Conservation (phyloP, 2,888 invertebrate species). For the Entomobrya proxima region DNA sequence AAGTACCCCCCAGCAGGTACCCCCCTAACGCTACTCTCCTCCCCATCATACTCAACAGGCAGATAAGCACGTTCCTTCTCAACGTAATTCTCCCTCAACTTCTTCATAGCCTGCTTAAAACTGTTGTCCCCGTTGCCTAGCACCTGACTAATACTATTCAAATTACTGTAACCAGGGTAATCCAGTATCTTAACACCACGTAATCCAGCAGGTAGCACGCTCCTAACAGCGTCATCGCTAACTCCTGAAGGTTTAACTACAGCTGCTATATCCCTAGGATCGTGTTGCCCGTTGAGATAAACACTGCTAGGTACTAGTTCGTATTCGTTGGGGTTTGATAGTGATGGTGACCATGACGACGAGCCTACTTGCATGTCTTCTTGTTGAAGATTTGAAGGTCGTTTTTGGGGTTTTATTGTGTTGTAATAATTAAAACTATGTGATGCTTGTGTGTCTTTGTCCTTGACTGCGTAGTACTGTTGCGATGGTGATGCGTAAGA, state of each 20-base stretch:
- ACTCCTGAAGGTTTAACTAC: slow-evolving; percentile 70
- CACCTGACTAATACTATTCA: neutral
- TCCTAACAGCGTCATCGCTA: slow-evolving; percentile 60
- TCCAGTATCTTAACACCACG: slow-evolving; percentile 51
- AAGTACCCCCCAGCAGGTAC: no score
- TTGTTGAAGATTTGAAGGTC: no score
- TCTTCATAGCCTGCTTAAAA: slow-evolving; percentile 48
- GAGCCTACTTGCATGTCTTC: neutral
- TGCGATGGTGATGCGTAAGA: neutral
- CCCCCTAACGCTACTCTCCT: no score
- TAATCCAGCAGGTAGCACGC: slow-evolving; percentile 53
- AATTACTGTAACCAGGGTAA: slow-evolving; percentile 52
- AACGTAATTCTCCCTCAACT: slow-evolving; percentile 29
- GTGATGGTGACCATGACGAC: neutral
- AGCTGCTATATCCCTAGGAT: slow-evolving; percentile 68
- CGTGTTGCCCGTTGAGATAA: slow-evolving; percentile 49
- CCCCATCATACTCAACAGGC: no score
- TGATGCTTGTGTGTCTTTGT: no score
- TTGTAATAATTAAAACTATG: no score
- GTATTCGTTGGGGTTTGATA: slow-evolving; percentile 13
- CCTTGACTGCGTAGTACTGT: no score
- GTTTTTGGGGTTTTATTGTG: neutral
- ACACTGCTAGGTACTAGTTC: slow-evolving; percentile 59
- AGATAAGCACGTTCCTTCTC: slow-evolving; percentile 14
- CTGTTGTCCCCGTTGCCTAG: no score